phyloP scores from a whole-genome alignment of 2,113 vertebrate species.

The Cardinalis cardinalis region DNA sequence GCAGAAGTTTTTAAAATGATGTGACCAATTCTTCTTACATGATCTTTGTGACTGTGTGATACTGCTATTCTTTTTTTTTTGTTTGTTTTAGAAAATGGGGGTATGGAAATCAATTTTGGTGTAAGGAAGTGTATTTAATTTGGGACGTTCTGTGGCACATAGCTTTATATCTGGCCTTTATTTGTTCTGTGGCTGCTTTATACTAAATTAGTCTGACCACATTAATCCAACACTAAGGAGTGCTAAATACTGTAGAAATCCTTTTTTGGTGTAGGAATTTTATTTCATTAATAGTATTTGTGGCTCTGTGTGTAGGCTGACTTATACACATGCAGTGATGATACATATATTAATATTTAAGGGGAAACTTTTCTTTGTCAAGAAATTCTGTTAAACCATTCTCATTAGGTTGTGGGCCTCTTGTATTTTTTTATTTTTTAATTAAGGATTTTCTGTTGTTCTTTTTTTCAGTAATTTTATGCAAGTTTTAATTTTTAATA shows the following conservation, averaged over 20 bases:
- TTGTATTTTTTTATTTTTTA: not conserved
- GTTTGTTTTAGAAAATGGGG: not conserved
- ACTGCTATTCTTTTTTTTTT: fast-evolving
- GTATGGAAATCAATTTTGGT: not conserved
- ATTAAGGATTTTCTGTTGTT: not conserved
- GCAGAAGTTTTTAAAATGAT: not conserved
- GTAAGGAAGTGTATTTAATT: not conserved
- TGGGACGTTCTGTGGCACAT: not conserved
- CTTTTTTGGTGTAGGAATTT: not conserved
- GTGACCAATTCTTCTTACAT: fast-evolving
- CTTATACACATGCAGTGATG: not conserved
- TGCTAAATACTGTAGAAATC: not conserved
- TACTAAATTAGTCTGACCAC: not conserved
- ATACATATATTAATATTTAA: not conserved
- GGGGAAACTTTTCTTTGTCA: not conserved
- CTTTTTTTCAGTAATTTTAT: not conserved
- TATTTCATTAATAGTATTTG: not conserved
- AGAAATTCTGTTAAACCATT: not conserved
- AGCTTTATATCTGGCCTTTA: not conserved
- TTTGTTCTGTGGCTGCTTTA: not conserved
- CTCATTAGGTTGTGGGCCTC: not conserved
- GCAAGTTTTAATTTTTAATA: not conserved
- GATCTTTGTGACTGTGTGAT: not conserved
- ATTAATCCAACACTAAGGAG: not conserved
- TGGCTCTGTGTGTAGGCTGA: not conserved